These are phyloP conservation scores for Ophioderma brevispina DNA, from an alignment of 35 echinoderm and acorn worm genomes.

Conservation along the genomic window DNA sequence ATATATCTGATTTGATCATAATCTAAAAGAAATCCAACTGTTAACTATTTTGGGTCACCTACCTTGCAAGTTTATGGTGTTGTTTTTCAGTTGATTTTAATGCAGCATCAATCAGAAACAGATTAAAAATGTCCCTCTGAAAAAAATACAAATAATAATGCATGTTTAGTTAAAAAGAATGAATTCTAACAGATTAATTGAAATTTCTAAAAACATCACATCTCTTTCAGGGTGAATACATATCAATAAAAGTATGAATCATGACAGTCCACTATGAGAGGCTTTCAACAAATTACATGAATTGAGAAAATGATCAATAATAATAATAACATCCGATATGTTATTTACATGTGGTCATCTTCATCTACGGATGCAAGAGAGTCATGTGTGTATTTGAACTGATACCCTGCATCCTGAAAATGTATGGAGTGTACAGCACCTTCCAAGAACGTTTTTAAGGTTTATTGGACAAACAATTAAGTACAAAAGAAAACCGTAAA, in stretches of 20 bases:
- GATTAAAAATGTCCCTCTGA: background rate
- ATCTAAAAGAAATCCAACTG: background rate
- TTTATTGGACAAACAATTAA: too few relatives aligned
- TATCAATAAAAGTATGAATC: background rate
- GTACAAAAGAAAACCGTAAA: too few relatives aligned
- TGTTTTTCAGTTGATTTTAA: background rate
- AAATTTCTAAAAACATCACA: background rate
- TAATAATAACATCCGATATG: too few relatives aligned
- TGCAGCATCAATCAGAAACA: slow-evolving; percentile 6
- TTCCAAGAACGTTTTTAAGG: too few relatives aligned
- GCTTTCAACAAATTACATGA: background rate
- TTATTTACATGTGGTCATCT: too few relatives aligned
- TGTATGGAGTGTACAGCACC: too few relatives aligned
- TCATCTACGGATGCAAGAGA: too few relatives aligned
- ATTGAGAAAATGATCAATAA: background rate
- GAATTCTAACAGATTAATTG: background rate
- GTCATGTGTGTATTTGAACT: too few relatives aligned
- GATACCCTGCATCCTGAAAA: too few relatives aligned
- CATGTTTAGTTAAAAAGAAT: background rate
- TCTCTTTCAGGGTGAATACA: too few relatives aligned
- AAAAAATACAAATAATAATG: background rate
- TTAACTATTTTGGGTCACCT: background rate
- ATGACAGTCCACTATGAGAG: background rate
- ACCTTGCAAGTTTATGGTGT: background rate
- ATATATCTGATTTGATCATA: background rate